Conservation (phyloP, 2,113 vertebrate species). For the Acrocephalus kingi region DNA sequence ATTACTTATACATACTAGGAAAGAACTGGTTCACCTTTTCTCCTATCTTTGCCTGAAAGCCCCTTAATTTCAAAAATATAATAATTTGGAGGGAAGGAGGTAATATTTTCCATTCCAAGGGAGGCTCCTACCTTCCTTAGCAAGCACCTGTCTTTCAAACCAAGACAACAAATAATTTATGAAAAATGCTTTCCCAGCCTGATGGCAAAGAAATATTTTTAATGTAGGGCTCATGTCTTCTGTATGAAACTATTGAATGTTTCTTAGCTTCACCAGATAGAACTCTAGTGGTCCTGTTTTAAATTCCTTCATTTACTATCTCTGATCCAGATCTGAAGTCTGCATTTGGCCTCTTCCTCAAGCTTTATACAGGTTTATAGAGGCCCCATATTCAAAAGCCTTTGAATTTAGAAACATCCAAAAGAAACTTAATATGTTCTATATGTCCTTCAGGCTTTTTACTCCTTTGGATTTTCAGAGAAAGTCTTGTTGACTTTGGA, state of each 20-base stretch:
- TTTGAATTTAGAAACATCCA: not conserved
- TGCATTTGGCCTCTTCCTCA: not conserved
- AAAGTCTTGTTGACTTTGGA: not conserved
- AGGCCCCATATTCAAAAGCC: not conserved
- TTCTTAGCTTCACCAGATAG: not conserved
- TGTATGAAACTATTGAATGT: not conserved
- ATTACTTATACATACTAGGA: too few species aligned
- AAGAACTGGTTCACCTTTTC: too few species aligned
- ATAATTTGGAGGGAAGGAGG: too few species aligned
- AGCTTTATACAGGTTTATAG: not conserved
- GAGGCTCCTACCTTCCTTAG: not conserved
- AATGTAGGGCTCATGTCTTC: not conserved
- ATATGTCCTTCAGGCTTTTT: not conserved
- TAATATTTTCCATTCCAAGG: not conserved
- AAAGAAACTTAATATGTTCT: not conserved
- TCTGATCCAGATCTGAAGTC: not conserved
- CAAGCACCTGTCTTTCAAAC: not conserved
- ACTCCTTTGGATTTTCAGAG: not conserved
- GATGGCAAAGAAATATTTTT: not conserved
- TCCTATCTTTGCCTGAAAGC: too few species aligned
- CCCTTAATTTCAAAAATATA: too few species aligned
- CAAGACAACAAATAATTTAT: not conserved
- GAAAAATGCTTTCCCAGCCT: not conserved
- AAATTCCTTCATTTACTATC: not conserved
- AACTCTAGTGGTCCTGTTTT: not conserved